phyloP scores from a whole-genome alignment of 2,113 vertebrate genomes.

The Aleadryas rufinucha region DNA sequence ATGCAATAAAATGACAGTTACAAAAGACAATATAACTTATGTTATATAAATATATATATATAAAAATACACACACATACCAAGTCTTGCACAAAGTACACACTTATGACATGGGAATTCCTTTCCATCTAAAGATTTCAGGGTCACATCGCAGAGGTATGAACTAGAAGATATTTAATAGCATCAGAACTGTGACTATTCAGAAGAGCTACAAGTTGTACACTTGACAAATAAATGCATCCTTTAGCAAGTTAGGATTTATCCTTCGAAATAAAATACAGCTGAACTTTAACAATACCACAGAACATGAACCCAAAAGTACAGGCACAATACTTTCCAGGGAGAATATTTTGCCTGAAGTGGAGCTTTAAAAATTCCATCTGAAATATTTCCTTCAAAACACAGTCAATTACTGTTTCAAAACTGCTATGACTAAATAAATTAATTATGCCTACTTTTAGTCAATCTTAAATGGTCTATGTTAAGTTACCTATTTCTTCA shows the following conservation, averaged over 20 bases:
- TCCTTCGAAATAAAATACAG: background rate
- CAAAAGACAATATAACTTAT: background rate
- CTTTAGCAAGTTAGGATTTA: background rate
- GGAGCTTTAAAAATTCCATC: background rate
- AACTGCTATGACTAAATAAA: background rate
- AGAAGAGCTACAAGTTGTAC: background rate
- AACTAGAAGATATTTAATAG: slow-evolving; percentile 71
- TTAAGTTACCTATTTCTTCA: background rate
- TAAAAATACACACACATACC: slow-evolving; percentile 73
- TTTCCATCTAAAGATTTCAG: slow-evolving; percentile 92
- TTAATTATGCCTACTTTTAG: background rate
- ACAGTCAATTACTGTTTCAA: background rate
- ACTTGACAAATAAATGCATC: background rate
- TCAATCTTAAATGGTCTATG: background rate
- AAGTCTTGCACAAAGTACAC: slow-evolving; percentile 93
- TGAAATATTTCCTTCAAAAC: background rate
- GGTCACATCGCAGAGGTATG: slow-evolving; percentile 89
- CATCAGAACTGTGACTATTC: slow-evolving; percentile 2
- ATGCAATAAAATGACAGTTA: background rate
- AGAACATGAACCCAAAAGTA: background rate
- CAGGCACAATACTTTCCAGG: background rate
- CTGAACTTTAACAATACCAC: background rate
- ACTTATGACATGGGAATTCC: slow-evolving; percentile 94
- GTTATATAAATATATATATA: background rate
- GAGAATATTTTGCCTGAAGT: background rate